phyloP scores from a whole-genome alignment of 2,113 vertebrate species.

The Pseudopipra pipra region DNA sequence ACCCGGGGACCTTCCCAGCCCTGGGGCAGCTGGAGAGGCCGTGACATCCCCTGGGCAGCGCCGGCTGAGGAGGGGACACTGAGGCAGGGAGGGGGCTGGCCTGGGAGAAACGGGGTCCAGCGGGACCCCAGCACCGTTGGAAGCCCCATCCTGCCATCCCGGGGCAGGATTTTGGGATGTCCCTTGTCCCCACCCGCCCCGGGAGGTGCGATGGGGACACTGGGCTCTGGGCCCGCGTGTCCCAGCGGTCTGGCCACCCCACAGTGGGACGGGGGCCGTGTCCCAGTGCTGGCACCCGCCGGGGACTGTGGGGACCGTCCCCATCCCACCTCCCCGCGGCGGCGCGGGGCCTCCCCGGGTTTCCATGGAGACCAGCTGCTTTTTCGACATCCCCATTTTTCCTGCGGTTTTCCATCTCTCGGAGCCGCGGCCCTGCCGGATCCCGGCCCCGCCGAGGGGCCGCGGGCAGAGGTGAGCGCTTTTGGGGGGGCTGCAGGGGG shows the following conservation, averaged over 20 bases:
- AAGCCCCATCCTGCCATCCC: background rate
- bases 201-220: background rate
- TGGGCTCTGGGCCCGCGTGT: rapidly evolving
- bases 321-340: background rate
- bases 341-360: background rate
- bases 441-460: background rate
- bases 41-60: background rate
- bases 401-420: background rate
- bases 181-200: rapidly evolving
- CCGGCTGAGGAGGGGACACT: background rate
- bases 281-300: rapidly evolving
- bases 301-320: background rate
- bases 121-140: rapidly evolving
- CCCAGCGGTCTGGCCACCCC: rapidly evolving
- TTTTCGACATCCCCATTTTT: background rate
- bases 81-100: background rate
- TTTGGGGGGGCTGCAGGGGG: background rate
- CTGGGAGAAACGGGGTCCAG: background rate
- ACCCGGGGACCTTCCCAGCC: background rate
- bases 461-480: background rate
- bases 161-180: background rate
- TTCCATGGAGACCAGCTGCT: conserved; percentile 41
- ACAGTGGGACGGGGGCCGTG: rapidly evolving
- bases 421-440: background rate
- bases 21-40: background rate